A percentile compares a stretch with the other conserved stretches of the same genome.
Evolutionary conservation across 2,888 invertebrate genomes (phyloP).

Genomic region (Perdita meconis): DNA sequence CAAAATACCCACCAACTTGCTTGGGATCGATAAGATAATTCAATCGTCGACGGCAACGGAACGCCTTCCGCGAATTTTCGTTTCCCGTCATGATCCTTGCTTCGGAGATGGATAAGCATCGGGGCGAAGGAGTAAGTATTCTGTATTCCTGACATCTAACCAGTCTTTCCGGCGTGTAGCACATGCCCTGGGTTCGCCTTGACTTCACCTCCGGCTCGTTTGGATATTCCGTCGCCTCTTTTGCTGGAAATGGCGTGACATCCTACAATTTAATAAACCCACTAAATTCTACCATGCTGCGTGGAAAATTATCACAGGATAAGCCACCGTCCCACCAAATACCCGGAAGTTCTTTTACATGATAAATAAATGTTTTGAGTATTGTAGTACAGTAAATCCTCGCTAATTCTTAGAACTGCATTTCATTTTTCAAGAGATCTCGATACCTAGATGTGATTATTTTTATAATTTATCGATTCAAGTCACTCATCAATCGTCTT

Average conservation of each 20-base stretch:
- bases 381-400: background rate
- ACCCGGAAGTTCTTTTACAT: background rate
- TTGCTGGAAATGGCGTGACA: conserved; percentile 12
- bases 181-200: conserved; percentile 55
- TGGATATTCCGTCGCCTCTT: conserved; percentile 30
- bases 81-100: conserved; percentile 39
- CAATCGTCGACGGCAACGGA: conserved; percentile 50
- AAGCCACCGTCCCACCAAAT: background rate
- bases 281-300: background rate
- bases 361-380: background rate
- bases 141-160: conserved; percentile 77
- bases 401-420: too few species aligned
- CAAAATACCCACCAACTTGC: conserved; percentile 55
- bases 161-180: conserved; percentile 80
- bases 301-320: background rate
- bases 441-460: too few species aligned
- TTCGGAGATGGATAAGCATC: conserved; percentile 58
- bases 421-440: too few species aligned
- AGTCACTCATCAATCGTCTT: too few species aligned
- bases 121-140: conserved; percentile 76
- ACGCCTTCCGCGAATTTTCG: conserved; percentile 43
- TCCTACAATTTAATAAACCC: conserved; percentile 18
- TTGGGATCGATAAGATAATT: conserved; percentile 59
- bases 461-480: too few species aligned
- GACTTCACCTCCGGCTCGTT: conserved; percentile 19